phyloP scores from a whole-genome alignment of 2,797 vertebrate genomes.

The Decapterus maruadsi region DNA sequence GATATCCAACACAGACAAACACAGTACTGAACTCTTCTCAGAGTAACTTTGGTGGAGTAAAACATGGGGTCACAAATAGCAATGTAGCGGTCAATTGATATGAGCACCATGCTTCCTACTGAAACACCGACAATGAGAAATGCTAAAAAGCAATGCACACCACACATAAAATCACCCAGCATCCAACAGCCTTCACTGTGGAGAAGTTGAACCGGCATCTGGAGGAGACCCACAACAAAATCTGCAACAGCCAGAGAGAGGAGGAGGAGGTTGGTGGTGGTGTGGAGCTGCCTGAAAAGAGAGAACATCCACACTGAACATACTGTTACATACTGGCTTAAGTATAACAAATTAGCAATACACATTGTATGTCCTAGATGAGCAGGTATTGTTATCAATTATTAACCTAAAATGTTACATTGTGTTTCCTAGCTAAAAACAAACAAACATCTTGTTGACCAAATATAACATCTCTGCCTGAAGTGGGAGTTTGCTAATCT shows the following conservation, averaged over 20 bases:
- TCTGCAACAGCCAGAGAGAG: slow-evolving; percentile 60
- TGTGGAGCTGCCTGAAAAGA: slow-evolving; percentile 13
- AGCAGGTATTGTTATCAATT: no score
- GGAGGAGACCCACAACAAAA: slow-evolving; percentile 21
- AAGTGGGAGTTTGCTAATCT: no score
- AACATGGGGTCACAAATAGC: no score
- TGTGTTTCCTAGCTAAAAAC: no score
- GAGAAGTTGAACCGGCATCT: slow-evolving; percentile 17
- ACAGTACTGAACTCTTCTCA: no score
- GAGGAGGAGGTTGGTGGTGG: slow-evolving; percentile 65
- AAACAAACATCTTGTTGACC: no score
- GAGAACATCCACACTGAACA: neutral
- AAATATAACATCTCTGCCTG: slow-evolving; percentile 19
- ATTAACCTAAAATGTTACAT: no score
- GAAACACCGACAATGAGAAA: neutral
- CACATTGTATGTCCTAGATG: neutral
- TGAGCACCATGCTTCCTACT: neutral
- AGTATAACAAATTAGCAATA: neutral
- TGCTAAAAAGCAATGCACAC: neutral
- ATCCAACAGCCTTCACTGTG: slow-evolving; percentile 16
- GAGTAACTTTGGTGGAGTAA: no score
- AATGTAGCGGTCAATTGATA: no score
- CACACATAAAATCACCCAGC: slow-evolving; percentile 2
- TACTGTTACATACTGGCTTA: neutral
- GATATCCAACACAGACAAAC: no score